These are phyloP conservation scores for Drosophila truncata DNA, from an alignment of 1,140 invertebrate genomes.

Conservation along the genomic window DNA sequence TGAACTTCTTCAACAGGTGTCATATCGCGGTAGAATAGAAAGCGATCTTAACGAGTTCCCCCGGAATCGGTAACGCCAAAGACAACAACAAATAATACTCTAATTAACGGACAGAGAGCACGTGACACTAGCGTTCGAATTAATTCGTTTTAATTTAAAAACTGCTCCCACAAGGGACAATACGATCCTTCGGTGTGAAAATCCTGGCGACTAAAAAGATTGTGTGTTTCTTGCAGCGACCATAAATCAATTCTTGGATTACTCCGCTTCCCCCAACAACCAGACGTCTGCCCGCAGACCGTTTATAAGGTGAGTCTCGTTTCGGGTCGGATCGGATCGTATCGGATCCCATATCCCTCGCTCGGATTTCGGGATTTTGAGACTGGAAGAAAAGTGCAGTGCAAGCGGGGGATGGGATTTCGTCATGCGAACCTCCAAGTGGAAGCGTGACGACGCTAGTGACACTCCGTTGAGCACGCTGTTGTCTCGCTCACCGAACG, in stretches of 20 bases:
- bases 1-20: slow-evolving; percentile 78
- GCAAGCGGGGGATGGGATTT: slow-evolving; percentile 66
- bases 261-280: slow-evolving; percentile 49
- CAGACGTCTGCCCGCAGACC: slow-evolving; percentile 48
- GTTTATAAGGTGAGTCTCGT: slow-evolving; percentile 55
- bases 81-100: slow-evolving; percentile 20
- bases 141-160: slow-evolving; percentile 9
- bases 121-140: slow-evolving; percentile 28
- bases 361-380: slow-evolving; percentile 26
- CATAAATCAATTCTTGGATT: slow-evolving; percentile 60
- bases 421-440: slow-evolving; percentile 47
- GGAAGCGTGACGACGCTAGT: slow-evolving; percentile 57
- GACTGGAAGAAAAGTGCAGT: slow-evolving; percentile 44
- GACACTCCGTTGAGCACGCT: slow-evolving; percentile 25
- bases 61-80: slow-evolving; percentile 59
- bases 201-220: slow-evolving; percentile 54
- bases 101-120: slow-evolving; percentile 39
- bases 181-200: slow-evolving; percentile 45
- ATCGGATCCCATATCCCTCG: not conserved
- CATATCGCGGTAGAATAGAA: slow-evolving; percentile 51
- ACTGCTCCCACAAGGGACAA: slow-evolving; percentile 33
- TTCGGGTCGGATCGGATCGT: not conserved
- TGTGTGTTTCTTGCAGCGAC: slow-evolving; percentile 74
- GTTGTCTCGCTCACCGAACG: slow-evolving; percentile 35
- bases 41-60: slow-evolving; percentile 39